Base-by-base conservation (phyloP, 2,888 invertebrate species). In the Latheticus oryzae region DNA sequence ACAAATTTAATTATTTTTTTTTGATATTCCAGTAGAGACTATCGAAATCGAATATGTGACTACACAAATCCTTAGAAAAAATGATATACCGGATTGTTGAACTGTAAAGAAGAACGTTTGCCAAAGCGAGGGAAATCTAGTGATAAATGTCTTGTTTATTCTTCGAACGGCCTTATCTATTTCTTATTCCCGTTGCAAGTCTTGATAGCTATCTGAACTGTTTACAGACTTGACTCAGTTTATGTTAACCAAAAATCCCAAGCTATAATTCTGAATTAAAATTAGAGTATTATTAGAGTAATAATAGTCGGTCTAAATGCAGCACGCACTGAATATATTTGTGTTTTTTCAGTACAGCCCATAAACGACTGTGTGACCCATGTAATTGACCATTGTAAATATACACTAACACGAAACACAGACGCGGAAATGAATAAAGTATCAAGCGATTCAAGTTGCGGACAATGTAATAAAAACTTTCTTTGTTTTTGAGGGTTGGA, bases 111-210 rank as follows among this genome's bases (percentile, higher is more conserved):
- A 42, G 13, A 53, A 42, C 23, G 23, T 23, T 43, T 58, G 58
- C 32, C 42, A 55, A 50, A 57, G 56, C 30, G 19, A 53, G 42
- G 60, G 58, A 65, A 67, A 55, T 64, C 60, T 60, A 63, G 70
- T 72, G 71, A 75, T 73, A 74, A 75, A 75, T 75, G 74, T 69
- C 73, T 74, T 75, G 75, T 72, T 72, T 72, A 72, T 70, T 70
- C 67, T 71, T 66, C 60, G 62, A 68, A 63, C 63, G 54, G 67
- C 61, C 69, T 73, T 73, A 73, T 74, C 73, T 73, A 66, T 68
- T 71, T 69, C 70, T 69, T 72, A 70, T 71, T 70, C 66, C 70
- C 68, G 63, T 62, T 69, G 68, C 69, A 70, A 71, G 67, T 68
- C 65, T 62, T 63, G 68, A 69, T 68, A 67, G 65, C 54, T 55